Evolutionary conservation across 2,888 invertebrate genomes (phyloP).

Genomic region (Chymomyza amoena): DNA sequence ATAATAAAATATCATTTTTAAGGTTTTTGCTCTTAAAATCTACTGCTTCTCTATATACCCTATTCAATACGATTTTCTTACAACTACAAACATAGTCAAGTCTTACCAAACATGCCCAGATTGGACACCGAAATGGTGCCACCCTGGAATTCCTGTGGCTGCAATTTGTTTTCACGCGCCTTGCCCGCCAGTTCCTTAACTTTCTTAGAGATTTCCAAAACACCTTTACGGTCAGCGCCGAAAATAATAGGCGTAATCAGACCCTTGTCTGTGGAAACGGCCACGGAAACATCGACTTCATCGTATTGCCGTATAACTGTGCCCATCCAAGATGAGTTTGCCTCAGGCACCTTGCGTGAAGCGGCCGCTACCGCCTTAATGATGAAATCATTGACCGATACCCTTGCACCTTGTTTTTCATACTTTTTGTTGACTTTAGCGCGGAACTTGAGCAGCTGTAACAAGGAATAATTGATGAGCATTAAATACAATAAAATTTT

Average conservation of each 20-base stretch:
- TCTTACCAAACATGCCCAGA: slow-evolving; percentile 93
- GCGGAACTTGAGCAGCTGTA: slow-evolving; percentile 83
- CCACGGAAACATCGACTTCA: slow-evolving; percentile 96
- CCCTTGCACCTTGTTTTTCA: slow-evolving; percentile 88
- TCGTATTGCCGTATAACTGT: slow-evolving; percentile 93
- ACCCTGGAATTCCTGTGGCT: slow-evolving; percentile 97
- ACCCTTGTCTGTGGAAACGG: slow-evolving; percentile 96
- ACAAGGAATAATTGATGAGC: background rate
- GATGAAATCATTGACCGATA: slow-evolving; percentile 97
- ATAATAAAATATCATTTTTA: too few species aligned
- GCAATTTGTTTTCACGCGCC: slow-evolving; percentile 92
- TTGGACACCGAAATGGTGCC: slow-evolving; percentile 97
- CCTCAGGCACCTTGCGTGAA: slow-evolving; percentile 92
- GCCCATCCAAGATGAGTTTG: slow-evolving; percentile 97
- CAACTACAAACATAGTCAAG: background rate
- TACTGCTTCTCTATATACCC: background rate
- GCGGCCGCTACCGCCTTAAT: slow-evolving; percentile 95
- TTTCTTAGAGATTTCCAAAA: slow-evolving; percentile 88
- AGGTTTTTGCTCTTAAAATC: too few species aligned
- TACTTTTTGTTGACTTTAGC: slow-evolving; percentile 88
- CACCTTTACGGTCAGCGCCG: slow-evolving; percentile 92
- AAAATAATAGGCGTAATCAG: slow-evolving; percentile 98
- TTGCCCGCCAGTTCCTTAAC: slow-evolving; percentile 90
- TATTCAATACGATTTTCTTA: background rate
- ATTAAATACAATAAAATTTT: background rate